Evolutionary conservation across 2,113 vertebrate species (phyloP).

Genomic region (Sinosuthora webbiana): DNA sequence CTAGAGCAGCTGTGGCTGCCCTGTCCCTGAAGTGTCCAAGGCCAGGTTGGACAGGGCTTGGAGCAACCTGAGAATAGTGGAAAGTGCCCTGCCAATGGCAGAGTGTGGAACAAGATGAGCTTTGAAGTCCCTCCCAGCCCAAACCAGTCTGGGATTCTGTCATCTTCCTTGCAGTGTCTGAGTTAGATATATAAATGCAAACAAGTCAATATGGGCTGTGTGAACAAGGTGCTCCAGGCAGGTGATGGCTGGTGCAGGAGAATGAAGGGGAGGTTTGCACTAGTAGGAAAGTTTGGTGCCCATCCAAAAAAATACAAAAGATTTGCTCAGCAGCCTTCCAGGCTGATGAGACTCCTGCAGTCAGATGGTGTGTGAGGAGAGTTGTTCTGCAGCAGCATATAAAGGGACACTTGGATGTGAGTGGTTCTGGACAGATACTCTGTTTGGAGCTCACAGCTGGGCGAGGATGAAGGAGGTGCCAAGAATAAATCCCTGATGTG

Average conservation of each 20-base stretch:
- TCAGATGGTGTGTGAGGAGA: neutral
- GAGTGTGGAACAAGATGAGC: neutral
- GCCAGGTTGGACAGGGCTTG: neutral
- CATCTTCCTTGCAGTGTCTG: neutral
- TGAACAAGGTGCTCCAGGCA: neutral
- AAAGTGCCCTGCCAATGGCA: neutral
- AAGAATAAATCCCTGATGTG: neutral
- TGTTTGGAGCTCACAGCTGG: neutral
- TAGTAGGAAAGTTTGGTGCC: neutral
- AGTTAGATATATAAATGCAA: neutral
- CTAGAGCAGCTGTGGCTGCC: neutral
- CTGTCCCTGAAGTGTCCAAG: neutral
- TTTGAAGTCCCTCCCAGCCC: neutral
- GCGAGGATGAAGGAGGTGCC: neutral
- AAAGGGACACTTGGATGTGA: accelerated
- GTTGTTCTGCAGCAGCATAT: neutral
- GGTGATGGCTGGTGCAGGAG: neutral
- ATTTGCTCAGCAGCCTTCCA: neutral
- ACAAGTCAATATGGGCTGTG: neutral
- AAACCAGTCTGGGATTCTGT: neutral
- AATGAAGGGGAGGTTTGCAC: neutral
- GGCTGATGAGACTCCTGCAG: neutral
- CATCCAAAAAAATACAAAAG: neutral
- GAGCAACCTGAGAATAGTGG: neutral
- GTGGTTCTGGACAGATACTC: neutral